phyloP scores from a whole-genome alignment of 2,113 vertebrate genomes.

The Silurus glanis region DNA sequence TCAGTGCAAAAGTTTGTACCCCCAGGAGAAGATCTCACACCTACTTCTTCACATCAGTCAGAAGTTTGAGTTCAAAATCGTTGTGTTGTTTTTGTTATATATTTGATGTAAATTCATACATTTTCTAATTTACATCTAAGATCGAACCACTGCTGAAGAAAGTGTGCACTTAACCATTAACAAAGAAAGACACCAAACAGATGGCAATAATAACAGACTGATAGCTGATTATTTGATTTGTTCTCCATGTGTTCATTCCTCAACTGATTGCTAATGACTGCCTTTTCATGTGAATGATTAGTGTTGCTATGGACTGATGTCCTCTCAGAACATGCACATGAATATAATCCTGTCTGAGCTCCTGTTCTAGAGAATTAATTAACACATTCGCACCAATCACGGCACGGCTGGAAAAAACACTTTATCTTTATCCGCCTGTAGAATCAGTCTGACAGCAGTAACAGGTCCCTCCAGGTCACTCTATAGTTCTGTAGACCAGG shows the following conservation, averaged over 20 bases:
- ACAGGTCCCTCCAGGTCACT: neutral
- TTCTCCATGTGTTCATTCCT: too few species aligned
- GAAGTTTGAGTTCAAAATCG: neutral
- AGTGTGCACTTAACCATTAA: neutral
- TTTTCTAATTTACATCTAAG: too few species aligned
- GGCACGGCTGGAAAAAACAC: too few species aligned
- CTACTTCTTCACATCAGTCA: neutral
- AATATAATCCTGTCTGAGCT: neutral
- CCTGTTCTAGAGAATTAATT: neutral
- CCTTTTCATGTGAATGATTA: too few species aligned
- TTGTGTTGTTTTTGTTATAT: neutral
- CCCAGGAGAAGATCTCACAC: neutral
- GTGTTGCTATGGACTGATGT: neutral
- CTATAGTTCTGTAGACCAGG: neutral
- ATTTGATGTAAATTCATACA: neutral
- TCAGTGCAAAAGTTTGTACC: neutral
- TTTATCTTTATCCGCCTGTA: neutral
- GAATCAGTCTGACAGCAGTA: neutral
- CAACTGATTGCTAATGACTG: too few species aligned
- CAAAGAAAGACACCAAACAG: too few species aligned
- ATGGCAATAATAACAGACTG: too few species aligned
- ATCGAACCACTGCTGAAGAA: neutral
- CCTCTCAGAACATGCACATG: neutral
- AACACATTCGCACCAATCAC: neutral
- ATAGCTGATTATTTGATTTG: too few species aligned